Evolutionary conservation across 1,140 invertebrate species (phyloP), one percentile per base, ranked within the genome.

Genomic region (Bradynema listronoti): DNA sequence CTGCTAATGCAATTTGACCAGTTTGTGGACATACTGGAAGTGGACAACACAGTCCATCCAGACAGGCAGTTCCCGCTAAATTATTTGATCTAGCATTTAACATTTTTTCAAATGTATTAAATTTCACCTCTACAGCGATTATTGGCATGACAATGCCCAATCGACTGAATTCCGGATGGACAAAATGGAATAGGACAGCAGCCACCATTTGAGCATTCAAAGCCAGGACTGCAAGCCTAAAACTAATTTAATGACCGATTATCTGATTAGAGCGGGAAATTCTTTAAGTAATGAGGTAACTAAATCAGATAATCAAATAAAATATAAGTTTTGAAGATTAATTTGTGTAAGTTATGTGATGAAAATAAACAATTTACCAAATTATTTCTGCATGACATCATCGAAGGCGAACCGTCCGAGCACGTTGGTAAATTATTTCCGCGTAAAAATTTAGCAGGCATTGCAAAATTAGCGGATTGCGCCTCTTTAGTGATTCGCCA

Each of bases 131-230:
- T 24, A 25, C 63, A 67, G 11, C 33, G 30, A 25, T 43, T 22
- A 45, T 24, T 34, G 14, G 19, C 24, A 24, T 51, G 29, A 24
- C 62, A 64, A 1, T 32, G 64, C 2, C 63, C 61, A 14, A 29
- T 42, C 2, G 65, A 68, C 36, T 68, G 70, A 4, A 72, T 60
- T 29, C 71, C 71, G 11, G 69, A 69, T 33, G 71, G 71, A 43
- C 71, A 72, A 36, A 47, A 66, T 11, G 70, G 70, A 43, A 74
- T 67, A 16, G 72, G 72, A 52, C 71, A 73, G 33, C 69, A 75
- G n/a, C 71, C 71, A 4, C 72, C 72, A 49, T 70, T 69, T 4
- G 69, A 72, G 33, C 73, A 74, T 47, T 72, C 70, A 29, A 59
- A 50, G n/a, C 75, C 75, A 7, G 53, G 22, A 5, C 61, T 58